A percentile compares a stretch with the other conserved stretches of the same genome.
These are phyloP conservation scores for Enteromius unitaeniatus DNA, from an alignment of 2,797 vertebrate genomes.

Conservation along the genomic window DNA sequence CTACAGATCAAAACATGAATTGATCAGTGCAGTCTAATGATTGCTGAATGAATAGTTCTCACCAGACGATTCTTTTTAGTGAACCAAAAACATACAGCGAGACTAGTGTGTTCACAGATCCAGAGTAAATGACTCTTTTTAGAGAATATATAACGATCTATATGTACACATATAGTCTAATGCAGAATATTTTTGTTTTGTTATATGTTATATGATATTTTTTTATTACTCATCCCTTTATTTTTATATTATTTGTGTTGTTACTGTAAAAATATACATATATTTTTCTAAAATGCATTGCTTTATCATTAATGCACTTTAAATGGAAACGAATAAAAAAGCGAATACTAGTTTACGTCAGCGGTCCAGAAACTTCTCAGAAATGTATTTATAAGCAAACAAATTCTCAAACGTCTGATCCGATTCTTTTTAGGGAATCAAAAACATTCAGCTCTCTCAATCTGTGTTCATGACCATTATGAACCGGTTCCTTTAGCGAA, in stretches of 20 bases:
- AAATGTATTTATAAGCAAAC: neutral
- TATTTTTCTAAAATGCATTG: neutral
- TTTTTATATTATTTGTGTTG: neutral
- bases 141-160: neutral
- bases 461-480: neutral
- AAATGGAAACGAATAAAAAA: neutral
- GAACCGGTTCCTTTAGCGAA: conserved; percentile 10
- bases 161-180: neutral
- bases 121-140: neutral
- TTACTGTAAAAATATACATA: neutral
- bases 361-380: neutral
- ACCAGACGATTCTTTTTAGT: neutral
- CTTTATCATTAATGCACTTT: neutral
- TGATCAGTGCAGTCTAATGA: neutral
- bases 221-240: neutral
- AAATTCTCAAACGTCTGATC: neutral
- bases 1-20: neutral
- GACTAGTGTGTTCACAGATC: neutral
- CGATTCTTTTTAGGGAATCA: neutral
- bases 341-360: neutral
- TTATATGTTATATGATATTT: neutral
- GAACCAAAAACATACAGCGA: neutral
- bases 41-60: neutral
- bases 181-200: neutral
- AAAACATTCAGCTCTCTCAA: neutral